Evolutionary conservation across 2,888 invertebrate genomes (phyloP), one percentile per base, ranked within the genome.

Genomic region (Agonopterix arenella): DNA sequence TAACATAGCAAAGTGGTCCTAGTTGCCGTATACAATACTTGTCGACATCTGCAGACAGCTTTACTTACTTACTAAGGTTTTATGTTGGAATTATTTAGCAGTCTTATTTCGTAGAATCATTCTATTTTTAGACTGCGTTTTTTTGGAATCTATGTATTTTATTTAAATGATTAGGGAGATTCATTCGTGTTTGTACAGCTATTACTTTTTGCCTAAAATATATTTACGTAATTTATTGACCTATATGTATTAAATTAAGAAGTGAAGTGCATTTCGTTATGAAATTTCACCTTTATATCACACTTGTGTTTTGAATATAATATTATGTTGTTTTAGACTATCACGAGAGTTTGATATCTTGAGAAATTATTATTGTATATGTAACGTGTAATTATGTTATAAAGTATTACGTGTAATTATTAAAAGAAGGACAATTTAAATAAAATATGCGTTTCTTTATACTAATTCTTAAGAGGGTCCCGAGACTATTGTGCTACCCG

Each of bases 371-470:
- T 84, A 86, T 86, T 86, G 84, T 85, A 85, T 77, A 81, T 84
- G 82, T 86, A 86, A 76, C 65, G 80, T 89, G 86, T 89, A 88
- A 89, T 86, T 86, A 86, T 86, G 88, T 89, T 89, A 85, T 84
- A 79, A 86, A 86, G 84, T 88, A 89, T 88, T 86, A 89, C 77
- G 76, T 85, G 84, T 88, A 88, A 89, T 84, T 86, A 89, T 86
- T 85, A 85, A 89, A 89, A 86, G 77, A 79, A 85, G 62, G 84
- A 85, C 83, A 79, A 84, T 84, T 85, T 80, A 83, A 82, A 76
- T 76, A 52, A 43, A 76, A 58, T 51, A 50, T 54, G 54, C 47
- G 64, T 73, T 80, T 76, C 76, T 68, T 66, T 70, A 18, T 18
- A 18, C 2, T 18, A 18, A 4, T 18, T 18, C 18, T 18, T 18